Evolutionary conservation across 2,113 vertebrate genomes (phyloP).

Genomic region (Calypte anna): DNA sequence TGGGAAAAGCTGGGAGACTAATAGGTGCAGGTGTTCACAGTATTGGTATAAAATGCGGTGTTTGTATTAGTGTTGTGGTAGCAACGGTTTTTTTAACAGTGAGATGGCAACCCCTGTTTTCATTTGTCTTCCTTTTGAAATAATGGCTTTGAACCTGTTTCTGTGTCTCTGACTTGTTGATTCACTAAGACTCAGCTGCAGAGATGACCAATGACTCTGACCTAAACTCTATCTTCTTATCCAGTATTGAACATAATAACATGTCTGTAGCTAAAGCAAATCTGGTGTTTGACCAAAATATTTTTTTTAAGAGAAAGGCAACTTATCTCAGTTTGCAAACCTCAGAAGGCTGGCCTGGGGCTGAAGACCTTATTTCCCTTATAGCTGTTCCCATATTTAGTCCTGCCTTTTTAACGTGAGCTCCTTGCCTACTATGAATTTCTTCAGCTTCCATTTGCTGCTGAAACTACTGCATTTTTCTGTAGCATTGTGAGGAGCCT

Average conservation of each 20-base stretch:
- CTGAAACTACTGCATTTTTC: neutral
- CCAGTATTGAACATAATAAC: neutral
- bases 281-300: neutral
- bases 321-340: neutral
- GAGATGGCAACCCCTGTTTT: slow-evolving; percentile 31
- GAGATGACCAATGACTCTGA: neutral
- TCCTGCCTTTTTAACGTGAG: neutral
- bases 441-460: neutral
- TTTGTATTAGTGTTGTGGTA: slow-evolving; percentile 67
- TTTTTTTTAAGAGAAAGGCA: neutral
- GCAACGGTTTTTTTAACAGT: slow-evolving; percentile 27
- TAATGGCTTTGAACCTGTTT: neutral
- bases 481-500: neutral
- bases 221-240: neutral
- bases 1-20: slow-evolving; percentile 37
- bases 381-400: neutral
- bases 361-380: neutral
- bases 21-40: slow-evolving; percentile 48
- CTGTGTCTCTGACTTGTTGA: neutral
- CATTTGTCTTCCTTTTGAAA: slow-evolving; percentile 18
- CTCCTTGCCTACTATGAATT: neutral
- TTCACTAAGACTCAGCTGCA: neutral
- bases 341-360: neutral
- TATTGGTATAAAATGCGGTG: slow-evolving; percentile 48
- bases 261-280: neutral